Evolutionary conservation across 2,113 vertebrate species (phyloP).

Genomic region (Mobula birostris): DNA sequence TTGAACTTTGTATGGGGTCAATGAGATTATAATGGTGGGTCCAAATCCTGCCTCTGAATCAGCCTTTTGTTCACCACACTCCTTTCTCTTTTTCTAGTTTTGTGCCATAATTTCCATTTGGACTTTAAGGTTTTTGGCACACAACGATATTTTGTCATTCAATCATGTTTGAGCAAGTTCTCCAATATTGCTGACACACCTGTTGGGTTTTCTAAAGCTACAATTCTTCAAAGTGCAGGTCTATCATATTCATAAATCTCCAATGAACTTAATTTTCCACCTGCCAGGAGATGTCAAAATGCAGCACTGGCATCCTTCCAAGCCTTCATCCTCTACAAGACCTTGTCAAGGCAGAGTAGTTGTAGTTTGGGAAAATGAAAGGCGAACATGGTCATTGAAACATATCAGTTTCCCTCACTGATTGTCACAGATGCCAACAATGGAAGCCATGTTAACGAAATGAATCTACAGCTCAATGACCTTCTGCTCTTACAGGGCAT

Average conservation of each 20-base stretch:
- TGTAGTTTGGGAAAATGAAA: background rate
- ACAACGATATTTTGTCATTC: background rate
- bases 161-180: background rate
- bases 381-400: background rate
- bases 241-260: background rate
- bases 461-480: too few species aligned
- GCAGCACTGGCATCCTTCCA: background rate
- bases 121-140: background rate
- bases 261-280: background rate
- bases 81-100: background rate
- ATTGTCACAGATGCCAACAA: background rate
- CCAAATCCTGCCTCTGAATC: background rate
- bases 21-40: background rate
- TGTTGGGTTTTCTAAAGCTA: background rate
- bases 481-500: too few species aligned
- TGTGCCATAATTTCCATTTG: background rate
- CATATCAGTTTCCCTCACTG: background rate
- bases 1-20: background rate
- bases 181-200: background rate
- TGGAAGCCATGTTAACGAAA: background rate
- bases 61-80: background rate
- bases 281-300: background rate
- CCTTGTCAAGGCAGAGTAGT: background rate
- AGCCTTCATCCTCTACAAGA: background rate
- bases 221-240: background rate